A percentile compares a stretch with the other conserved stretches of the same genome.
These are phyloP conservation scores for Burhinus bistriatus DNA, from an alignment of 2,113 vertebrate species.

Conservation along the genomic window DNA sequence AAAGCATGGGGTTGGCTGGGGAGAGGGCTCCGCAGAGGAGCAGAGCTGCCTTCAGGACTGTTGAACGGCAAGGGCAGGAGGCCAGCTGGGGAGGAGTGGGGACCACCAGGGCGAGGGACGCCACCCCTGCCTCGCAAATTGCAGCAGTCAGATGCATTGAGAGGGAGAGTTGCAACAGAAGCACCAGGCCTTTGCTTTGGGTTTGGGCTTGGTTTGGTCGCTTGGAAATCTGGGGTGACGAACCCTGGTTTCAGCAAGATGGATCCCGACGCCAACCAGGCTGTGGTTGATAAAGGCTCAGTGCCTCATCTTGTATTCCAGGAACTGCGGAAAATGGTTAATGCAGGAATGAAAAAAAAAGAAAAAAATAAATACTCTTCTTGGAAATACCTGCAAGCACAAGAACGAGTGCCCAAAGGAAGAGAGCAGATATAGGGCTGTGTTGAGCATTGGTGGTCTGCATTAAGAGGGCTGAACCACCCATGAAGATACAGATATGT, in stretches of 20 bases:
- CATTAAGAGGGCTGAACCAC: not conserved
- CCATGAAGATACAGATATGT: not conserved
- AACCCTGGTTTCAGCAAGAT: not conserved
- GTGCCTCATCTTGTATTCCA: not conserved
- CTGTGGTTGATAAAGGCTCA: not conserved
- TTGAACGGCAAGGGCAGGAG: not conserved
- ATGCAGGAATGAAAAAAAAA: not conserved
- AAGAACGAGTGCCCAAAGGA: not conserved
- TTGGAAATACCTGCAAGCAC: not conserved
- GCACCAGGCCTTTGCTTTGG: not conserved
- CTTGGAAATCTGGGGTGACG: not conserved
- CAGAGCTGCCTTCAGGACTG: not conserved
- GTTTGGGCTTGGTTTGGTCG: not conserved
- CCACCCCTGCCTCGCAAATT: fast-evolving
- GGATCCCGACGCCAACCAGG: not conserved
- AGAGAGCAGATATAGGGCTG: fast-evolving
- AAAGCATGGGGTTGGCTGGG: not conserved
- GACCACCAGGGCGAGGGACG: fast-evolving
- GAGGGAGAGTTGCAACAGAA: not conserved
- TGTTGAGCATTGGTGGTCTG: not conserved
- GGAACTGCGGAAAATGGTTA: not conserved
- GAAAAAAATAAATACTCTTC: not conserved
- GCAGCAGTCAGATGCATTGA: fast-evolving
- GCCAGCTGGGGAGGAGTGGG: not conserved
- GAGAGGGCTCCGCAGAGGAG: not conserved